phyloP scores from a whole-genome alignment of 1,140 invertebrate species.

The Neodiprion fabricii region DNA sequence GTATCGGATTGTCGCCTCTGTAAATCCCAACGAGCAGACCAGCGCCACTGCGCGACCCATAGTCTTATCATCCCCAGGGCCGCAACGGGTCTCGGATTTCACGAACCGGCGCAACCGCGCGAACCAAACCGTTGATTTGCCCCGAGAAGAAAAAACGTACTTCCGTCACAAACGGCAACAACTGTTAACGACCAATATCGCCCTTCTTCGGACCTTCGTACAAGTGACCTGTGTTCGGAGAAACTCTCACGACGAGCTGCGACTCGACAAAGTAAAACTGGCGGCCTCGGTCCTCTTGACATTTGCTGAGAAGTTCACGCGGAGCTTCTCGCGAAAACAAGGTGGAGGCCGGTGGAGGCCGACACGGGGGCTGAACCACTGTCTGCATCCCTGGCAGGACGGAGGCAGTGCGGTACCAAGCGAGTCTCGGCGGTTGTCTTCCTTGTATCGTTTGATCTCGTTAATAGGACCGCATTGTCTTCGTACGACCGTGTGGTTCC shows the following conservation, averaged over 20 bases:
- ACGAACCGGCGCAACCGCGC: not conserved
- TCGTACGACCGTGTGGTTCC: slow-evolving; percentile 3
- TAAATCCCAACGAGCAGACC: slow-evolving; percentile 33
- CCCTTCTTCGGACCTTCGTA: too few species aligned
- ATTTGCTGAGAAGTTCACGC: not conserved
- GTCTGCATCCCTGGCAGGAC: slow-evolving; percentile 39
- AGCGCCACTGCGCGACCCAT: slow-evolving; percentile 33
- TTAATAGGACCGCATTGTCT: slow-evolving; percentile 54
- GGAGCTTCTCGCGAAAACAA: not conserved
- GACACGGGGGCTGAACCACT: not conserved
- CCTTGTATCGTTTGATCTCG: slow-evolving; percentile 54
- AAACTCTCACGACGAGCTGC: not conserved
- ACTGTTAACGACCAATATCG: too few species aligned
- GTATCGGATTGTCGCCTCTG: slow-evolving; percentile 46
- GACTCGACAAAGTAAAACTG: not conserved
- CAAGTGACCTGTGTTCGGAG: not conserved
- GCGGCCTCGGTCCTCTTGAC: not conserved
- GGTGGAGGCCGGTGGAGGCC: not conserved
- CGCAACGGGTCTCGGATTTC: slow-evolving; percentile 32
- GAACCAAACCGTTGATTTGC: not conserved
- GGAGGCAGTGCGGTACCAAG: slow-evolving; percentile 40
- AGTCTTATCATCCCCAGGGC: slow-evolving; percentile 45
- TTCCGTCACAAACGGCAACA: too few species aligned
- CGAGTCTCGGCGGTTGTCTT: slow-evolving; percentile 39
- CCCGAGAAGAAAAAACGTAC: not conserved